Percentiles rank a stretch among this genome's conserved stretches.
Conservation (phyloP, 35 echinoderm and acorn worm species). For the Chiridota heheva region DNA sequence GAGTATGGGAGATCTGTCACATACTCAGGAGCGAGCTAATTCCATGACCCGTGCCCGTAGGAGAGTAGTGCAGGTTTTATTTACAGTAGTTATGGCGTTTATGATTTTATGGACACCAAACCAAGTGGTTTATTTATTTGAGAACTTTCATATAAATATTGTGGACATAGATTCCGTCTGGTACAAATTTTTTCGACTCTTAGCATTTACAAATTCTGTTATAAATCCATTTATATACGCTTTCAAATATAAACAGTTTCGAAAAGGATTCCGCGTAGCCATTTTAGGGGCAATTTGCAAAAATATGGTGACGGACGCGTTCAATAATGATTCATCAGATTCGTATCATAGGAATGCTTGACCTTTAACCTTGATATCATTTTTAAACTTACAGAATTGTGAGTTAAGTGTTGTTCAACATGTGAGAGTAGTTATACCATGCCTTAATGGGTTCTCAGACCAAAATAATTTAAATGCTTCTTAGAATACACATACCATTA, state of each 20-base stretch:
- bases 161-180: constrained; percentile 16
- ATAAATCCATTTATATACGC: constrained; percentile 95
- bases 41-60: constrained; percentile 68
- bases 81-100: constrained; percentile 81
- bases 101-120: constrained; percentile 83
- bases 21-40: constrained; percentile 36
- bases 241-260: constrained; percentile 88
- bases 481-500: too few relatives aligned
- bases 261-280: constrained; percentile 70
- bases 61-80: constrained; percentile 76
- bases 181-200: constrained; percentile 71
- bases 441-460: too few relatives aligned
- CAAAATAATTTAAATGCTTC: too few relatives aligned
- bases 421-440: too few relatives aligned
- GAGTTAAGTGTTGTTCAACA: too few relatives aligned
- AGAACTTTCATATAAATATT: constrained; percentile 54
- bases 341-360: too few relatives aligned
- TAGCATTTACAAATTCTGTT: constrained; percentile 84
- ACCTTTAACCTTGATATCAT: too few relatives aligned
- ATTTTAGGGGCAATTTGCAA: constrained; percentile 53
- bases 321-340: too few relatives aligned
- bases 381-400: too few relatives aligned
- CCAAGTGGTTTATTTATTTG: constrained; percentile 83
- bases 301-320: too few relatives aligned
- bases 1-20: neutral